Evolutionary conservation across 1,140 invertebrate genomes (phyloP), one percentile per base, ranked within the genome.

Genomic region (Drosophila trapezifrons): DNA sequence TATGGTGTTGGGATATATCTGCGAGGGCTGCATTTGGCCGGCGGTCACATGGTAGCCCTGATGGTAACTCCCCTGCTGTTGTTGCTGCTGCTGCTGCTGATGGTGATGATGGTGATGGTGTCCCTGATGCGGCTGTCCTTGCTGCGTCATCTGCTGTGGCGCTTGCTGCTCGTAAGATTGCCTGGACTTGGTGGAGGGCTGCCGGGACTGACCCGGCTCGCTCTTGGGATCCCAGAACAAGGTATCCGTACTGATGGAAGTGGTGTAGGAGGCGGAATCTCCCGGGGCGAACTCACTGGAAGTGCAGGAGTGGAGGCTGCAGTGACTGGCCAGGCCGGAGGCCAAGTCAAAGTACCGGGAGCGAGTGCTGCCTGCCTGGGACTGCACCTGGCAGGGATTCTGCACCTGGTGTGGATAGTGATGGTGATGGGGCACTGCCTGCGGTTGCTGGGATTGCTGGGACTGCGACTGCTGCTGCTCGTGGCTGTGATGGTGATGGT

Each of bases 231-330:
- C 96, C 96, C 96, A 97, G 76, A 96, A 97, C 0, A 97, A 92
- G 3, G 96, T 97, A 73, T 97, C 96, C 2, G 96, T 97, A 80
- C 96, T 97, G 1, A 97, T 92, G 2, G 96, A 97, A 15, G 96
- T 97, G 2, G 96, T 96, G 77, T 97, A 97, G 22, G 96, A 96
- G 3, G 95, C 95, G 43, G 95, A 96, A 25, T 95, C 95, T 7
- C 93, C 94, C 2, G 93, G 93, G 0, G 93, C 93, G n/a, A 95
- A 91, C 59, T 96, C 95, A 79, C 95, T 96, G 3, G 95, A 96
- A 0, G 96, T 95, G 73, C 96, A 96, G 0, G 96, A 96, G 79
- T 96, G 96, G 15, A 97, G 91, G 91, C 96, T 97, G 73, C 96
- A 96, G 49, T 96, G 96, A 56, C 96, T 96, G 3, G 94, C 94